Percentiles rank a stretch among this genome's conserved stretches.
Conservation (phyloP, 1,140 invertebrate species). For the Odontomachus brunneus region DNA sequence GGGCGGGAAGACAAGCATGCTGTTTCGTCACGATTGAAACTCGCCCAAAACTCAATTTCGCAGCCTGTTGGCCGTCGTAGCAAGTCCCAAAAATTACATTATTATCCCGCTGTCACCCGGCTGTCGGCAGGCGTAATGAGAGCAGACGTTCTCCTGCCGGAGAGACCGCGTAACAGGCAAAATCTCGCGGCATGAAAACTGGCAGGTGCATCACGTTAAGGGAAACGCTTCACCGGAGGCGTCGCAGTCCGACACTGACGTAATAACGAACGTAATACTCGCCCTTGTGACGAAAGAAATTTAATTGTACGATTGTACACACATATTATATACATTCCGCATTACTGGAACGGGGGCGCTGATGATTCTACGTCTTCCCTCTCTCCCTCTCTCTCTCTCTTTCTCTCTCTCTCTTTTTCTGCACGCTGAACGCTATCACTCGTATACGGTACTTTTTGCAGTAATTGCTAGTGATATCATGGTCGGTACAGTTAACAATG, state of each 20-base stretch:
- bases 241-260: background rate
- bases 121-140: conserved; percentile 49
- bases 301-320: conserved; percentile 6
- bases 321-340: background rate
- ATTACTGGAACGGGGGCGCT: too few relatives aligned
- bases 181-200: conserved; percentile 39
- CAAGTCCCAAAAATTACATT: conserved; percentile 59
- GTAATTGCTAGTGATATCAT: background rate
- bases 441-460: background rate
- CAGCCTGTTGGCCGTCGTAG: conserved; percentile 26
- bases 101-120: conserved; percentile 45
- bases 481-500: background rate
- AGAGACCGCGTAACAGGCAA: conserved; percentile 27
- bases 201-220: conserved; percentile 33
- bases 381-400: too few relatives aligned
- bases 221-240: conserved; percentile 43
- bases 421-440: background rate
- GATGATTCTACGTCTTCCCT: too few relatives aligned
- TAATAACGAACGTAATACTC: conserved; percentile 24
- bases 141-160: conserved; percentile 31
- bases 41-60: conserved; percentile 53
- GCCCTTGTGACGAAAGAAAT: conserved; percentile 15
- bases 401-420: too few relatives aligned
- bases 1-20: background rate
- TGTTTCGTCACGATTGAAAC: conserved; percentile 43